Conservation (phyloP, 1,140 invertebrate species). For the Pinna nobilis region DNA sequence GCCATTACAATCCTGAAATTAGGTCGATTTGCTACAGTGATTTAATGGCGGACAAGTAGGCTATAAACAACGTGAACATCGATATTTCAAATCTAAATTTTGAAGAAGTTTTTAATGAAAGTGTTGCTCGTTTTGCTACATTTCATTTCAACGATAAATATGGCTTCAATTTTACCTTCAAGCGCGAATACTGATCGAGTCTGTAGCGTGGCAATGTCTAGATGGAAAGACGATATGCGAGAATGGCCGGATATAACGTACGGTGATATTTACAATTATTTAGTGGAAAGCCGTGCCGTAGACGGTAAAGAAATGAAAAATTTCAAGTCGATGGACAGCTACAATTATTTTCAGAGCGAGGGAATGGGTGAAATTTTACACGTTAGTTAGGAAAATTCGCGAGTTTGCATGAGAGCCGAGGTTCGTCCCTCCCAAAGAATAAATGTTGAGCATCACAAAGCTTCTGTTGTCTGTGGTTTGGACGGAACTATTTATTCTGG, state of each 20-base stretch:
- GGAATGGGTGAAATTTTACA: constrained; percentile 2
- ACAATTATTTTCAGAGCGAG: constrained; percentile 29
- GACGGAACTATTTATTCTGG: constrained; percentile 16
- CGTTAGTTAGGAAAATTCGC: background rate
- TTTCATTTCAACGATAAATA: too few relatives aligned
- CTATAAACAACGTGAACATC: too few relatives aligned
- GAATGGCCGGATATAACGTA: constrained; percentile 24
- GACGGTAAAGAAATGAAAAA: constrained; percentile 27
- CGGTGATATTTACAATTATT: constrained; percentile 33
- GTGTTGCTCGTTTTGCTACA: too few relatives aligned
- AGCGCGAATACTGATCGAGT: too few relatives aligned
- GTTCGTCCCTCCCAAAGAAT: constrained; percentile 13
- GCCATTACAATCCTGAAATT: too few relatives aligned
- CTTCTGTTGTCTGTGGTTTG: constrained; percentile 1
- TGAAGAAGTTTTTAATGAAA: too few relatives aligned
- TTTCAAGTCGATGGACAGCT: constrained; percentile 26
- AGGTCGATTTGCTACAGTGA: too few relatives aligned
- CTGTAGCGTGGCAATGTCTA: background rate
- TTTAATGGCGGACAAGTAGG: too few relatives aligned
- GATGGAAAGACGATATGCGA: constrained; percentile 33
- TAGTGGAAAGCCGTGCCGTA: constrained; percentile 1
- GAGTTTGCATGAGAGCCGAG: constrained; percentile 19
- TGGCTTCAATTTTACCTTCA: too few relatives aligned
- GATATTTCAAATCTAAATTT: too few relatives aligned
- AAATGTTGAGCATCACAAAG: background rate